These are phyloP conservation scores for Atta texana DNA, from an alignment of 1,140 invertebrate species.

Conservation along the genomic window DNA sequence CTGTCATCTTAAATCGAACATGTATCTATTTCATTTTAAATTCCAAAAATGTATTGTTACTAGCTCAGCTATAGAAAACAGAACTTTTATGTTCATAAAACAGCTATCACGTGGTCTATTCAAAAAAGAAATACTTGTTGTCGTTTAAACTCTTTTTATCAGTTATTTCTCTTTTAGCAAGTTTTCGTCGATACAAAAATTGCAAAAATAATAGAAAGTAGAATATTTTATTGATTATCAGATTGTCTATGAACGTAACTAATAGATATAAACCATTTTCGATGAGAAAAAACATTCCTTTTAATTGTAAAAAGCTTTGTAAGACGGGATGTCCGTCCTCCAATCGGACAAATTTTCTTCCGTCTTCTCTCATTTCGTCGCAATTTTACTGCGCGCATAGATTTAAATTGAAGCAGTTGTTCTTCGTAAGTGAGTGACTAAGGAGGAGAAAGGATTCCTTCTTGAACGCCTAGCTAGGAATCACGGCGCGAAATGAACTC, in stretches of 20 bases:
- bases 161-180: not conserved
- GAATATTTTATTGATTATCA: not conserved
- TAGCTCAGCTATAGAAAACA: too few species aligned
- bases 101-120: not conserved
- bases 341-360: slow-evolving; percentile 25
- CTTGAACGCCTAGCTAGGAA: slow-evolving; percentile 50
- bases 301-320: slow-evolving; percentile 25
- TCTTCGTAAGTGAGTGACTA: slow-evolving; percentile 68
- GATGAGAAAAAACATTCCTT: slow-evolving; percentile 8
- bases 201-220: not conserved
- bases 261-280: not conserved
- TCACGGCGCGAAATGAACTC: slow-evolving; percentile 62
- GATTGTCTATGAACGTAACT: not conserved
- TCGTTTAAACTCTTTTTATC: not conserved
- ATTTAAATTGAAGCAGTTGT: slow-evolving; percentile 58
- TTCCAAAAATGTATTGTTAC: too few species aligned
- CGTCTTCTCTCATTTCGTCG: slow-evolving; percentile 38
- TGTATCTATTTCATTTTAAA: too few species aligned
- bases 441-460: slow-evolving; percentile 66
- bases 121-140: not conserved
- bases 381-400: slow-evolving; percentile 63
- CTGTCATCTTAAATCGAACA: not conserved
- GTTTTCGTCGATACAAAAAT: not conserved
- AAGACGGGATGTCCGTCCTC: slow-evolving; percentile 29
- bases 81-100: not conserved